Evolutionary conservation across 2,888 invertebrate genomes (phyloP), one percentile per base, ranked within the genome.

Genomic region (Habrosyne pyritoides): DNA sequence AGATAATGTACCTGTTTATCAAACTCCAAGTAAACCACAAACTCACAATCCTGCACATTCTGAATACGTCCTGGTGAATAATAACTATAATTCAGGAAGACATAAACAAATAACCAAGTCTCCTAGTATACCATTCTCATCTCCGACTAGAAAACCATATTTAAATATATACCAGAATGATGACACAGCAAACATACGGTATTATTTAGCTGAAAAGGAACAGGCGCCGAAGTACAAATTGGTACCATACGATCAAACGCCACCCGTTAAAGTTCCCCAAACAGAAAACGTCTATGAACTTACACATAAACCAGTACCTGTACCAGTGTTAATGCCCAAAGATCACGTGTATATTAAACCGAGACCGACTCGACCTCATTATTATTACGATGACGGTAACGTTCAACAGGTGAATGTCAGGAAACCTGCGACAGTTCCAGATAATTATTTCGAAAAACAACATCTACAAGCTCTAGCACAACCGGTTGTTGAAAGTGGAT

Each of bases 181-280:
- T 54, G 83, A 86, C 8, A 59, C 67, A 5, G 75, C 82, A 24
- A 87, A 84, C 59, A 67, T 87, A 46, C 80, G 84, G 56, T 92
- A 91, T 70, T 93, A 91, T 73, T 67, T 84, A 51, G 66, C 86
- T 4, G 87, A 89, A 66, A 88, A 87, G 61, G 84, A 86, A 18
- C 82, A 79, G 21, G 57, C 71, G 36, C 86, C 84, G 6, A 90
- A 86, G 71, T 93, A 86, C 63, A 93, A 89, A 76, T 73, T 93
- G 47, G 83, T 93, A n/a, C 93, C 93, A 0, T 93, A 93, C 67
- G 88, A 93, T 55, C 93, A 93, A 75, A 86, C 92, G 10, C 91
- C 93, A 47, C 93, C 93, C 2, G 71, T 91, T 4, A 77, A 77
- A 69, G 67, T 78, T 22, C 52, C 68, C 5, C 74, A 75, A 57